Evolutionary conservation across 2,113 vertebrate species (phyloP).

Genomic region (Psilopogon haemacephalus): DNA sequence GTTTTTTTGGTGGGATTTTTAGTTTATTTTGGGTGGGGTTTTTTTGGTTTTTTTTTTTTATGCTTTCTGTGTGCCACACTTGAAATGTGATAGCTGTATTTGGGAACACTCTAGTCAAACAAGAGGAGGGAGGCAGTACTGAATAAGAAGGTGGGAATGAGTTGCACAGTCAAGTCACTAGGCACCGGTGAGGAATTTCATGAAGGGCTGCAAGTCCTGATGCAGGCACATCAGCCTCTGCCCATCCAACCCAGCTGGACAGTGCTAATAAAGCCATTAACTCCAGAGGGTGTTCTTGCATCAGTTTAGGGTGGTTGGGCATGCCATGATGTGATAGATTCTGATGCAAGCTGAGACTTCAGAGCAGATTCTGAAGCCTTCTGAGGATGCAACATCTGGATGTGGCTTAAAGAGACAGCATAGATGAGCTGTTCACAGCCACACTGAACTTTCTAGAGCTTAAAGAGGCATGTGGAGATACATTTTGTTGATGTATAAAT

Average conservation of each 20-base stretch:
- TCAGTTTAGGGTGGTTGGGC: background rate
- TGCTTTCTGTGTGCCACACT: fast-evolving
- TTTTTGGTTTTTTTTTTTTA: background rate
- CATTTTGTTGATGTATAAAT: background rate
- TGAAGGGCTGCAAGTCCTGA: background rate
- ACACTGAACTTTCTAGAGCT: background rate
- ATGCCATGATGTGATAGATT: fast-evolving
- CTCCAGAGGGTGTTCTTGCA: fast-evolving
- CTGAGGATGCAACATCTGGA: background rate
- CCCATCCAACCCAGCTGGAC: fast-evolving
- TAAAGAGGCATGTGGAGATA: background rate
- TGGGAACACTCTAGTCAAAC: background rate
- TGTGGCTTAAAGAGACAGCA: background rate
- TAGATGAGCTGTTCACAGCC: background rate
- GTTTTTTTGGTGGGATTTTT: too few relatives aligned
- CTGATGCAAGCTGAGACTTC: fast-evolving
- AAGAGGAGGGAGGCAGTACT: background rate
- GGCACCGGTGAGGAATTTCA: background rate
- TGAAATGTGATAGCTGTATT: background rate
- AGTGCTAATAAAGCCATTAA: fast-evolving
- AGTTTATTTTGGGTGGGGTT: too few relatives aligned
- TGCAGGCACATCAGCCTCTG: fast-evolving
- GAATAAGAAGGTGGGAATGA: background rate
- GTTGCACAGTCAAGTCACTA: fast-evolving
- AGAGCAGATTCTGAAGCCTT: background rate